These are phyloP conservation scores for Ephydatia muelleri DNA, from an alignment of 37 sponge, comb jelly and placozoan genomes.

Conservation along the genomic window DNA sequence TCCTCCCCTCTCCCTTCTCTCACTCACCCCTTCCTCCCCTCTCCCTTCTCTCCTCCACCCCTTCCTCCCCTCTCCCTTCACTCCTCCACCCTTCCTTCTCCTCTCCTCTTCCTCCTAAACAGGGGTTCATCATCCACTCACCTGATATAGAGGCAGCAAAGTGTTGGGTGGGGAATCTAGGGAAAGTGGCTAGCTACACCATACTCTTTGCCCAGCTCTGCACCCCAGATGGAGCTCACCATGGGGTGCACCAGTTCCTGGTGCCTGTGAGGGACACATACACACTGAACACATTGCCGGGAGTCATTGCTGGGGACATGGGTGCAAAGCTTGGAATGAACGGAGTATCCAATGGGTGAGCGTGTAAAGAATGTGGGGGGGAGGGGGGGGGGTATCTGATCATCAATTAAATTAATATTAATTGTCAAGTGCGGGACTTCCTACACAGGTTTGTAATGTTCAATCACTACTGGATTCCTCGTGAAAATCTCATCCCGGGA, in stretches of 20 bases:
- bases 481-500: slow-evolving; percentile 82
- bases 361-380: no score
- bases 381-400: no score
- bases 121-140: slow-evolving; percentile 94
- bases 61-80: no score
- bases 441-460: slow-evolving; percentile 72
- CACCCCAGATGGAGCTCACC: slow-evolving; percentile 85
- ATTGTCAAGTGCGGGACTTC: no score
- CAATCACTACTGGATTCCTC: slow-evolving; percentile 74
- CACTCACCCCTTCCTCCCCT: no score
- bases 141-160: slow-evolving; percentile 93
- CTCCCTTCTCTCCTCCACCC: no score
- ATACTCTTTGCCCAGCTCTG: slow-evolving; percentile 92
- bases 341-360: slow-evolving; percentile 90
- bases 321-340: slow-evolving; percentile 91
- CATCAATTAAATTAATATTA: no score
- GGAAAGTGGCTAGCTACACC: slow-evolving; percentile 85
- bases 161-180: slow-evolving; percentile 93
- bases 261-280: slow-evolving; percentile 85
- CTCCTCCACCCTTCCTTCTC: no score
- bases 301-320: slow-evolving; percentile 93
- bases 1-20: no score
- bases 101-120: background rate
- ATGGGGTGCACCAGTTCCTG: slow-evolving; percentile 93
- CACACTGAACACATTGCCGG: slow-evolving; percentile 71